Conservation (phyloP, 2,797 vertebrate species). For the Loris lydekkerianus region DNA sequence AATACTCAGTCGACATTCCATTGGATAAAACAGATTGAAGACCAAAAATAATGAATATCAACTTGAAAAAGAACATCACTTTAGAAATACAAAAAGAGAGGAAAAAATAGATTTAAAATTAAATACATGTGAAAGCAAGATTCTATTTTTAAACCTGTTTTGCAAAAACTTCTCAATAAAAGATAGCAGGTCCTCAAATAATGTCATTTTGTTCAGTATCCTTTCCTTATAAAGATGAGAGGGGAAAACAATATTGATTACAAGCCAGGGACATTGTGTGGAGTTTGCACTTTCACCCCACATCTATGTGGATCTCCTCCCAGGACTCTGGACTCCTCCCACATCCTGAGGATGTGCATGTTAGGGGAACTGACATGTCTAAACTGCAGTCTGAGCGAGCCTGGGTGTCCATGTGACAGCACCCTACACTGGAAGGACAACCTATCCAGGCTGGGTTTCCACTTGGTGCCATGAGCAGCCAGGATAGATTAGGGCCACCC, state of each 20-base stretch:
- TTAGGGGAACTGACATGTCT: not conserved
- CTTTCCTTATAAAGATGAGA: not conserved
- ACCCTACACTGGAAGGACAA: not conserved
- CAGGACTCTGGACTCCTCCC: not conserved
- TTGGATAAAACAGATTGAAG: not conserved
- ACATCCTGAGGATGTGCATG: not conserved
- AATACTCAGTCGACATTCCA: not conserved
- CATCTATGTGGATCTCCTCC: too few species aligned
- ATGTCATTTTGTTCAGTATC: not conserved
- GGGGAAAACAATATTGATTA: not conserved
- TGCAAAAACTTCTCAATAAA: not conserved
- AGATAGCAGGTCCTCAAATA: not conserved
- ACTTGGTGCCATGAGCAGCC: not conserved
- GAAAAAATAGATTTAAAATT: not conserved
- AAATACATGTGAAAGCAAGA: not conserved
- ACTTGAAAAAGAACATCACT: not conserved
- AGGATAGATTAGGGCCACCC: not conserved
- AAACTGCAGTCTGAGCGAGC: not conserved
- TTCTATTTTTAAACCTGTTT: not conserved
- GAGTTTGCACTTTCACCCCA: not conserved
- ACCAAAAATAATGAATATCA: not conserved
- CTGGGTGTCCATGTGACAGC: not conserved
- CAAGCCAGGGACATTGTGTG: not conserved
- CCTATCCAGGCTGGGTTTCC: not conserved
- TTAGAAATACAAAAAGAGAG: conserved; percentile 36